Evolutionary conservation across 64 coral and sea anemone species (phyloP).

Genomic region (Montipora sp.): DNA sequence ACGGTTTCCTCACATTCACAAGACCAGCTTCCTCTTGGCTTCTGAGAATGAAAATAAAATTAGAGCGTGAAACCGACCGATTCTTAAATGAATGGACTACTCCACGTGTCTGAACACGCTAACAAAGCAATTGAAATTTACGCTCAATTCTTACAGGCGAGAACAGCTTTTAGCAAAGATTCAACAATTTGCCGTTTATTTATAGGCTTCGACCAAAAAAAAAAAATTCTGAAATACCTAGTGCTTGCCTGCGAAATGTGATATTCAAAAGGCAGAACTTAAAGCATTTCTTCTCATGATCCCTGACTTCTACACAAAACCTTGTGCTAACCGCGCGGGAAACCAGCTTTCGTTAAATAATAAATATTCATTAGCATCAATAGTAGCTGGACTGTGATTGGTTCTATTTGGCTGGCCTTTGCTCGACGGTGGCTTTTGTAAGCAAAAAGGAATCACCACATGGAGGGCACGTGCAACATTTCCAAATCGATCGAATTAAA

Average conservation of each 20-base stretch:
- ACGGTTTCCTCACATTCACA: background rate
- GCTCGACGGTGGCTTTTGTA: background rate
- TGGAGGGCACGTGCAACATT: background rate
- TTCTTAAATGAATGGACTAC: background rate
- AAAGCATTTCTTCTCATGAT: no score
- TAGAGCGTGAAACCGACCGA: no score
- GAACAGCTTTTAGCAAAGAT: background rate
- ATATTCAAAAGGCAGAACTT: background rate
- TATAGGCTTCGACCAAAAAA: background rate
- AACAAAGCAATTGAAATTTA: conserved; percentile 8
- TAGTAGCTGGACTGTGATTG: background rate
- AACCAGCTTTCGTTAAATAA: background rate
- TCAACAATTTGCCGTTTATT: background rate
- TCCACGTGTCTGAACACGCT: conserved; percentile 32
- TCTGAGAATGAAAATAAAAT: background rate
- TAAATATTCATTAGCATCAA: background rate
- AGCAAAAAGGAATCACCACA: background rate
- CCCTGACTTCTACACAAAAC: background rate
- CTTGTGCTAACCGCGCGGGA: background rate
- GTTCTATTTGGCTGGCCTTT: conserved; percentile 2
- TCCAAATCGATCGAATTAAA: no score
- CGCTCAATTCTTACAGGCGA: background rate
- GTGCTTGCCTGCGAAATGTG: background rate
- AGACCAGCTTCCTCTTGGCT: background rate
- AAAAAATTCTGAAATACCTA: background rate